Conservation (phyloP, 2,797 vertebrate genomes). For the Leuciscus waleckii region DNA sequence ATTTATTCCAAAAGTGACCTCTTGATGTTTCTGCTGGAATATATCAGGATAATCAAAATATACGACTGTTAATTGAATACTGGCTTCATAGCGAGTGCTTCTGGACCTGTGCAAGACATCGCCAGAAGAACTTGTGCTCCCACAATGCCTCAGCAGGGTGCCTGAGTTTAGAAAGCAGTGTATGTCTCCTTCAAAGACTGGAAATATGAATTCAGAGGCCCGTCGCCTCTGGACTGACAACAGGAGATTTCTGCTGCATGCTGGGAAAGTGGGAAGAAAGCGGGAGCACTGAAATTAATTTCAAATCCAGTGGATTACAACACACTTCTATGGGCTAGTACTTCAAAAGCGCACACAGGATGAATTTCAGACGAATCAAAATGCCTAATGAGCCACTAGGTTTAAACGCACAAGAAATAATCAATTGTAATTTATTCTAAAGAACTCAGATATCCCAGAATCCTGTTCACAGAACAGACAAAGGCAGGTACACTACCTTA, state of each 20-base stretch:
- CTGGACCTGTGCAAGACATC: neutral
- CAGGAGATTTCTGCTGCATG: constrained; percentile 10
- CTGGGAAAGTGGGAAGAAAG: constrained; percentile 6
- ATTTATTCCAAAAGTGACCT: neutral
- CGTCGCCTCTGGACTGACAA: constrained; percentile 26
- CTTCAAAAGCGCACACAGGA: neutral
- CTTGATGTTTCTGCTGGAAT: neutral
- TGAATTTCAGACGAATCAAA: neutral
- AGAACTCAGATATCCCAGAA: neutral
- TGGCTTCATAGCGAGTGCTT: neutral
- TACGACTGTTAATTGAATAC: neutral
- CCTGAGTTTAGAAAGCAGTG: constrained; percentile 28
- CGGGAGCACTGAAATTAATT: constrained; percentile 19
- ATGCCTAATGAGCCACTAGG: neutral
- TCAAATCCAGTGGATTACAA: constrained; percentile 11
- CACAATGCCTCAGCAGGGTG: constrained; percentile 12
- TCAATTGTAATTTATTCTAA: neutral
- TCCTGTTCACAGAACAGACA: neutral
- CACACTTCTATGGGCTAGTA: constrained; percentile 1
- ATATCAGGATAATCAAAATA: neutral
- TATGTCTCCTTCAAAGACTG: constrained; percentile 23
- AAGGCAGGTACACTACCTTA: neutral
- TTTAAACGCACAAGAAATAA: neutral
- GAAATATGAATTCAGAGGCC: constrained; percentile 41
- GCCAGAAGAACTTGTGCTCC: constrained; percentile 1